Evolutionary conservation across 2,113 vertebrate species (phyloP).

Genomic region (human (Homo sapiens)): GRCh38 chr7:48241501-48242000

Average conservation of each 20-base stretch:
- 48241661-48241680: not conserved
- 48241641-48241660: not conserved
- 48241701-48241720: not conserved
- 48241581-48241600: not conserved
- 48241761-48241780: too few species aligned
- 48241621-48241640: not conserved
- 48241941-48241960: not conserved
- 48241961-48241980: not conserved
- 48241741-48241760: rapidly evolving
- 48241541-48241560: not conserved
- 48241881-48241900: not conserved
- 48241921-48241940: rapidly evolving
- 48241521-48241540: not conserved
- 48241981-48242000: rapidly evolving
- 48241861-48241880: not conserved
- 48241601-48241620: not conserved
- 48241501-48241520: not conserved
- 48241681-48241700: not conserved
- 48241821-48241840: not conserved
- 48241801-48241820: not conserved
- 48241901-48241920: not conserved
- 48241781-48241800: not conserved
- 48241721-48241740: not conserved
- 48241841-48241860: not conserved
- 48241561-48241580: not conserved